These are phyloP conservation scores for Bombyx mori DNA, from an alignment of 1,140 invertebrate species.

Conservation along the genomic window DNA sequence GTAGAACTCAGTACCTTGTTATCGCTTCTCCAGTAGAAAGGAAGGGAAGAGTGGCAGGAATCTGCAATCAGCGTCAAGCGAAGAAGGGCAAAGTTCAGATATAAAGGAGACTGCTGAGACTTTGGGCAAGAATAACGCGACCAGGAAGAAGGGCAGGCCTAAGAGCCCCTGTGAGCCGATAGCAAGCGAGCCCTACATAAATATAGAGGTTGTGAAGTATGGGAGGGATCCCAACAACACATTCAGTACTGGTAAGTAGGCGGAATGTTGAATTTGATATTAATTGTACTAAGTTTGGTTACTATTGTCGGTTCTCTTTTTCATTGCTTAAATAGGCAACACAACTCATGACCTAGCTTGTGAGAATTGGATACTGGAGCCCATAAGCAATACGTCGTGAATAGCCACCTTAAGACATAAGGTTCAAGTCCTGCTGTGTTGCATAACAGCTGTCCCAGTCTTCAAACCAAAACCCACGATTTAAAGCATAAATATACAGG, in stretches of 20 bases:
- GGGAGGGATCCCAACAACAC: constrained; percentile 74
- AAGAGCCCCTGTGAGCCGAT: constrained; percentile 72
- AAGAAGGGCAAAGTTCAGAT: constrained; percentile 33
- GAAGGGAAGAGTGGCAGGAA: constrained; percentile 57
- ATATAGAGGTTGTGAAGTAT: constrained; percentile 76
- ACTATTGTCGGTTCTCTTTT: too few species aligned
- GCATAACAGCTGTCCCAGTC: too few species aligned
- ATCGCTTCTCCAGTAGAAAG: constrained; percentile 36
- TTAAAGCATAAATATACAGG: too few species aligned
- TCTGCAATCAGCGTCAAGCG: constrained; percentile 27
- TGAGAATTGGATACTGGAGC: too few species aligned
- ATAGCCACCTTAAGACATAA: too few species aligned
- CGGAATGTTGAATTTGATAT: too few species aligned
- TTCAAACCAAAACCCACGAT: too few species aligned
- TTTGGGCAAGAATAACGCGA: constrained; percentile 27
- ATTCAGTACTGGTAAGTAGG: constrained; percentile 66
- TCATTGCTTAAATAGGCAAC: too few species aligned
- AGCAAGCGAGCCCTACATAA: constrained; percentile 76
- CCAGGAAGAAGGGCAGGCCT: constrained; percentile 55
- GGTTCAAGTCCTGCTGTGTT: too few species aligned
- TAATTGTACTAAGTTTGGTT: too few species aligned
- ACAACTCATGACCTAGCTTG: too few species aligned
- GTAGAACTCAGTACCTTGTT: not conserved
- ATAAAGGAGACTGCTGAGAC: constrained; percentile 30
- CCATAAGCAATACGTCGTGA: too few species aligned